Percentiles rank a stretch among this genome's conserved stretches.
These are phyloP conservation scores for Nanger granti DNA, from an alignment of 2,113 vertebrate species.

Conservation along the genomic window DNA sequence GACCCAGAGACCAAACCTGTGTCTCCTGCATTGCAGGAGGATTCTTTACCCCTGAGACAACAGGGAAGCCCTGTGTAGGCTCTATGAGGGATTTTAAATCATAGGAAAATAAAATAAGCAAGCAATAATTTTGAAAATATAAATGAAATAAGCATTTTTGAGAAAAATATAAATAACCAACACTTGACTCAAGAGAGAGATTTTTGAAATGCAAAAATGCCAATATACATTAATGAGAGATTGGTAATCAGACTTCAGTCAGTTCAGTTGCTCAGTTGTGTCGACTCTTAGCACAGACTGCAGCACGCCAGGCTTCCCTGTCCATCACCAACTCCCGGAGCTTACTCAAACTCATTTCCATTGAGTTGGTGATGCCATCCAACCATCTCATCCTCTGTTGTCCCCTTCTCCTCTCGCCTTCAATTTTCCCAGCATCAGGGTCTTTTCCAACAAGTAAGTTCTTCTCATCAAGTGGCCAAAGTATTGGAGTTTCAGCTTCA, in stretches of 20 bases:
- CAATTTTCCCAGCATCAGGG: not conserved
- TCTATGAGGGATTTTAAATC: not conserved
- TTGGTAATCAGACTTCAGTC: not conserved
- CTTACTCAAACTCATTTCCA: not conserved
- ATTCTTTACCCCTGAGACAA: not conserved
- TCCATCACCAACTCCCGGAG: not conserved
- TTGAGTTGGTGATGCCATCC: not conserved
- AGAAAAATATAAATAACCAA: not conserved
- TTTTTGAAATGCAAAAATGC: not conserved
- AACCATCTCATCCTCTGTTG: not conserved
- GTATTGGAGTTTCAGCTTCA: not conserved
- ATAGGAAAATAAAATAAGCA: not conserved
- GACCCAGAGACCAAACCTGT: not conserved
- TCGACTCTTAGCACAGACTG: not conserved
- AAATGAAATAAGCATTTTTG: not conserved
- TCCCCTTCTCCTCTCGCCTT: not conserved
- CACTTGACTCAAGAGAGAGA: not conserved
- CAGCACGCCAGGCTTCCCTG: not conserved
- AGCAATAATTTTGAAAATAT: not conserved
- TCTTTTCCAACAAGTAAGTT: not conserved
- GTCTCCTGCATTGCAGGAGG: not conserved
- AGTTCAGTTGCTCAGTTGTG: not conserved
- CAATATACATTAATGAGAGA: not conserved
- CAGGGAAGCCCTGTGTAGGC: not conserved
- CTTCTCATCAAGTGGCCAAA: fast-evolving